phyloP scores from a whole-genome alignment of 2,888 invertebrate genomes.

The Cerceris ruficornis region DNA sequence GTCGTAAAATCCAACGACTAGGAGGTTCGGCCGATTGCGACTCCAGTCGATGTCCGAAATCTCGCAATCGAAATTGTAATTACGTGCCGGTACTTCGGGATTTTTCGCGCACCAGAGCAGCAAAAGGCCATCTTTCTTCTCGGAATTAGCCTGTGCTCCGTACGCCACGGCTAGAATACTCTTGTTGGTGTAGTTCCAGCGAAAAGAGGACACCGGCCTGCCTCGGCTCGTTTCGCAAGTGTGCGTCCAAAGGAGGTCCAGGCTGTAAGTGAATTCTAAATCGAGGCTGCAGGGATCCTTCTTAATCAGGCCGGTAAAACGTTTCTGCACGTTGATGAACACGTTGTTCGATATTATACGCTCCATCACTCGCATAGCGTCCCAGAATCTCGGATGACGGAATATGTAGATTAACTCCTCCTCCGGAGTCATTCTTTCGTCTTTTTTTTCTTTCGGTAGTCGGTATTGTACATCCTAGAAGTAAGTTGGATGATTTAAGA shows the following conservation, averaged over 20 bases:
- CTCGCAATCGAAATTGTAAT: constrained; percentile 85
- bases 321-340: constrained; percentile 87
- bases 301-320: constrained; percentile 86
- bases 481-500: background rate
- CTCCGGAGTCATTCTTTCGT: constrained; percentile 56
- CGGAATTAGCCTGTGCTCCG: constrained; percentile 79
- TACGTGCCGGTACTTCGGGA: constrained; percentile 89
- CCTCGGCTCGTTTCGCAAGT: constrained; percentile 81
- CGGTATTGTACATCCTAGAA: constrained; percentile 47
- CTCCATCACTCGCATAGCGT: constrained; percentile 87
- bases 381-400: constrained; percentile 66
- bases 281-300: constrained; percentile 86
- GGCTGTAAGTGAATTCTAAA: constrained; percentile 86
- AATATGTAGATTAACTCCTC: constrained; percentile 77
- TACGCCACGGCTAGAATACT: constrained; percentile 90
- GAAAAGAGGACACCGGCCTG: constrained; percentile 85
- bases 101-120: constrained; percentile 90
- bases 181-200: constrained; percentile 87
- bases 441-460: constrained; percentile 22
- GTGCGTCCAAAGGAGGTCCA: constrained; percentile 88
- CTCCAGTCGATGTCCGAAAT: constrained; percentile 89
- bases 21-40: constrained; percentile 86
- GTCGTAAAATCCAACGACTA: constrained; percentile 89
- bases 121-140: constrained; percentile 85
- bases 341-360: constrained; percentile 88